Base-by-base conservation (phyloP, 2,113 vertebrate species). In the Hydrolagus affinis region DNA sequence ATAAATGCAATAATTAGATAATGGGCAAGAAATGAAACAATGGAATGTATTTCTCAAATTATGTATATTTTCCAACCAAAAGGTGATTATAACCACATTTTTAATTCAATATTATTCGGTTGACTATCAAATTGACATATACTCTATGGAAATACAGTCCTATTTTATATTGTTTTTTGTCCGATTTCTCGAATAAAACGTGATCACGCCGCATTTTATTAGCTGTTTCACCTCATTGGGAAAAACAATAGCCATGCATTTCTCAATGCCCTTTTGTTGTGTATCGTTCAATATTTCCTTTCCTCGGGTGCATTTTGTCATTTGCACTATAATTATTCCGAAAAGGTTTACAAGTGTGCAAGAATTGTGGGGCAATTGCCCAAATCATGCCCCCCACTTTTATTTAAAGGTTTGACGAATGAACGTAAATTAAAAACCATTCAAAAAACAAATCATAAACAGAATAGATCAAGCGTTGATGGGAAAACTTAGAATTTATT, bases 401-500 rank as follows among this genome's bases (percentile, higher is more conserved):
- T 83, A 15, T 30, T 28, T 44, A 8, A 32, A 44, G 30, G 19
- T 30, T 8, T 25, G 23, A 83, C 1, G 60, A 83, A 32, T 83
- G 15, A 83, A 66, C 25, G 62, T 66, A 83, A 83, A 19, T 17
- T 17, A 4, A 83, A 83, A 66, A 83, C 30, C 28, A 83, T 21
- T 66, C 62, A 9, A 11, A 83, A 66, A 83, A 59, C 15, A 83
- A 83, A 32, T 21, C 62, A 83, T 83, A 32, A 83, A 32, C 78
- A 83, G 62, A 66, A 83, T 9, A 83, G 78, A 80, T 64, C 19
- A 28, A 62, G 64, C 59, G 14, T 80, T 60, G 59, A 83, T 32
- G 78, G 66, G 28, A 66, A 66, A 30, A 66, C 15, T 30, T 83
- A 25, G 62, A 66, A 83, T 83, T 83, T 83, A 83, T 83, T 83